Evolutionary conservation across 1,140 invertebrate genomes (phyloP).

Genomic region (Drosophila chauvacae): DNA sequence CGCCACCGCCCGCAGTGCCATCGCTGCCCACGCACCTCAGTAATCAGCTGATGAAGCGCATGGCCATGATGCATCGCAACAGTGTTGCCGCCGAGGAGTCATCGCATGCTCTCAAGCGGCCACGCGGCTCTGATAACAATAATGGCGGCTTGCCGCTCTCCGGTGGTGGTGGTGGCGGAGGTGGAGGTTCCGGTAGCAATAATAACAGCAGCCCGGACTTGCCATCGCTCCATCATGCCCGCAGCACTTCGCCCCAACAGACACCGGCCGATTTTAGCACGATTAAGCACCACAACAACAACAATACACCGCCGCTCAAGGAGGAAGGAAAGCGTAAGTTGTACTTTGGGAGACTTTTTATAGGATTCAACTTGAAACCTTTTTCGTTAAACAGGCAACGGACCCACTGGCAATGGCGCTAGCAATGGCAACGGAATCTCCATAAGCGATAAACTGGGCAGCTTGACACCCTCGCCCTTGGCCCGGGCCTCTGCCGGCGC

Average conservation of each 20-base stretch:
- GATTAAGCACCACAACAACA: slow-evolving; percentile 86
- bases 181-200: slow-evolving; percentile 82
- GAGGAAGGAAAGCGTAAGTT: slow-evolving; percentile 83
- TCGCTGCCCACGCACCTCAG: slow-evolving; percentile 85
- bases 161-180: slow-evolving; percentile 7
- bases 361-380: not conserved
- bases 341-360: too few relatives aligned
- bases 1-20: slow-evolving; percentile 68
- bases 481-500: slow-evolving; percentile 84
- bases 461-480: slow-evolving; percentile 86
- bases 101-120: slow-evolving; percentile 85
- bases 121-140: slow-evolving; percentile 77
- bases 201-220: slow-evolving; percentile 87
- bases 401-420: slow-evolving; percentile 83
- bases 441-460: slow-evolving; percentile 77
- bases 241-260: slow-evolving; percentile 85
- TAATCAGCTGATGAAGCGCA: slow-evolving; percentile 88
- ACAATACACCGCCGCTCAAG: slow-evolving; percentile 86
- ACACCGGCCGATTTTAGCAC: slow-evolving; percentile 91
- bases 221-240: slow-evolving; percentile 72
- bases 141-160: slow-evolving; percentile 79
- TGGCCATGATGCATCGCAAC: slow-evolving; percentile 87
- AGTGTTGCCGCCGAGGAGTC: slow-evolving; percentile 86
- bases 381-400: slow-evolving; percentile 32
- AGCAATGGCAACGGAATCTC: slow-evolving; percentile 77